A percentile compares a stretch with the other conserved stretches of the same genome.
Evolutionary conservation across 2,888 invertebrate genomes (phyloP).

Genomic region (Acrobasis suavella): DNA sequence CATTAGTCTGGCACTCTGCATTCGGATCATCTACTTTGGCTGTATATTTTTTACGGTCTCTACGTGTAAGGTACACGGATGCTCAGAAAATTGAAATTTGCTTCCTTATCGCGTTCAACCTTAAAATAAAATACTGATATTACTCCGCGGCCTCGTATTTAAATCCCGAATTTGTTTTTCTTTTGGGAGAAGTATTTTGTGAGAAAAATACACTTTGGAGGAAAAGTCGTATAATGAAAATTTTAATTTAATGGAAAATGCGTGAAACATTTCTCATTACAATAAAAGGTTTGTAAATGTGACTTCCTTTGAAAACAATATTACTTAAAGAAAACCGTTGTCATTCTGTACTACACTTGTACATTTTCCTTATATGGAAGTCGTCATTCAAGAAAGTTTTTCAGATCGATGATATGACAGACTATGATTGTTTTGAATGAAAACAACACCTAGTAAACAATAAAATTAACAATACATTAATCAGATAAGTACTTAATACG

Average conservation of each 20-base stretch:
- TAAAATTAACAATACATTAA: too few relatives aligned
- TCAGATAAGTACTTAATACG: too few relatives aligned
- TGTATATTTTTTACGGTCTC: conserved; percentile 21
- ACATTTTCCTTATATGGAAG: too few relatives aligned
- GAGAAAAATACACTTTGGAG: not conserved
- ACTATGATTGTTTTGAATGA: too few relatives aligned
- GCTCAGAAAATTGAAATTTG: conserved; percentile 21
- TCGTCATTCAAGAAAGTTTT: too few relatives aligned
- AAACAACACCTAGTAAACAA: too few relatives aligned
- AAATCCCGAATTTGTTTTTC: conserved; percentile 15
- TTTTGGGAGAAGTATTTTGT: conserved; percentile 4
- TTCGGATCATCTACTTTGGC: conserved; percentile 20
- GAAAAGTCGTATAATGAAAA: not conserved
- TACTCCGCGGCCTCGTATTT: conserved; percentile 13
- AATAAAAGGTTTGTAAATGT: not conserved
- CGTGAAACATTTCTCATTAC: not conserved
- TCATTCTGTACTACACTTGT: too few relatives aligned
- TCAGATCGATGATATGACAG: too few relatives aligned
- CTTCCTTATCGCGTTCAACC: conserved; percentile 22
- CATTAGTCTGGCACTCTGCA: conserved; percentile 9
- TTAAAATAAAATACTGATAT: conserved; percentile 21
- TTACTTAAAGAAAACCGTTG: too few relatives aligned
- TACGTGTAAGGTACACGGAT: conserved; percentile 22
- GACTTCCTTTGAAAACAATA: too few relatives aligned
- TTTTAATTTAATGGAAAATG: not conserved